A percentile compares a stretch with the other conserved stretches of the same genome.
Evolutionary conservation across 2,888 invertebrate species (phyloP).

Genomic region (Trichopria drosophilae): DNA sequence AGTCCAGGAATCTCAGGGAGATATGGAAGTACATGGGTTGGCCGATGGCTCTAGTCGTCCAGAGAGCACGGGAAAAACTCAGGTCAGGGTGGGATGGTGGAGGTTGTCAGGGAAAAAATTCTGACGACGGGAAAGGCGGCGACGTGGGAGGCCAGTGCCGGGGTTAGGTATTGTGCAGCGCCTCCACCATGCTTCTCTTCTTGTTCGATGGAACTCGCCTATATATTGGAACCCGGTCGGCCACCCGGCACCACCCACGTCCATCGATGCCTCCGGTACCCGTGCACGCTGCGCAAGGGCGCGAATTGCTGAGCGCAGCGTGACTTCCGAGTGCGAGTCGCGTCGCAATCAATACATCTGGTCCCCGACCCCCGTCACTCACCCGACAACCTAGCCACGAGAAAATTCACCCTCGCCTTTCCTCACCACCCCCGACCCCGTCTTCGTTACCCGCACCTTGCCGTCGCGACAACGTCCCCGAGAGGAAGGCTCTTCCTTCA

Average conservation of each 20-base stretch:
- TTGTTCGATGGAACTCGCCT: conserved; percentile 13
- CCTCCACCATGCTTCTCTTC: conserved; percentile 15
- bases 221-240: conserved; percentile 26
- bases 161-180: conserved; percentile 9
- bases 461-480: no score
- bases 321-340: no score
- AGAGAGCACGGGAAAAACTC: no score
- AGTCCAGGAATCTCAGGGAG: no score
- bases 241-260: conserved; percentile 31
- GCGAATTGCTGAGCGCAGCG: no score
- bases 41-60: no score
- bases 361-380: conserved; percentile 54
- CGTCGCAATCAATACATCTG: conserved; percentile 53
- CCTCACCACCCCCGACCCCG: conserved; percentile 26
- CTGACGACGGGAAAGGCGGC: neutral
- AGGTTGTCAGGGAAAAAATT: no score
- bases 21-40: no score
- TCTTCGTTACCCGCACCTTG: conserved; percentile 18
- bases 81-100: no score
- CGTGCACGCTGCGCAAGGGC: no score
- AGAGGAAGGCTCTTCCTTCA: no score
- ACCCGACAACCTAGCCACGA: conserved; percentile 49
- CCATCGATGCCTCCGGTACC: conserved; percentile 33
- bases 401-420: conserved; percentile 34
- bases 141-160: conserved; percentile 14